Base-by-base conservation (phyloP, 1,140 invertebrate species). In the Stenopsyche tienmushanensis region DNA sequence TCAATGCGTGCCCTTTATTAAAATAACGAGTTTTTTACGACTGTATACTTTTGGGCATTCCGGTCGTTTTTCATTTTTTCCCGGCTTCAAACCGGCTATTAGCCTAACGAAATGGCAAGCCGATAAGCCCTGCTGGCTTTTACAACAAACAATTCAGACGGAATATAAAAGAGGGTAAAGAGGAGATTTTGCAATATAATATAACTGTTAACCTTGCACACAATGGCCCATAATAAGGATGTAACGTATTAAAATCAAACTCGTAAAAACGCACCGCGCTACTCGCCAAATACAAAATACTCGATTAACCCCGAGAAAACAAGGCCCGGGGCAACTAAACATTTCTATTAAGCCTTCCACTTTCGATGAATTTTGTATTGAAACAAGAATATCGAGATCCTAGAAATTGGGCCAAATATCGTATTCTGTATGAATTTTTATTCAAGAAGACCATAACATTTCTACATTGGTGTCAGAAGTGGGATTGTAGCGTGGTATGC, bases 21-120 rank as follows among this genome's bases (percentile, higher is more conserved):
- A 55, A 55, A 55, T 34, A 21, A 23, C 21, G 29, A 55, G 8
- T 23, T 49, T 55, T 55, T 55, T 55, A 39, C 52, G 52, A 55
- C 2, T 29, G 24, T 53, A 49, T 20, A 49, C 24, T 53, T 17
- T 3, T n/a, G 47, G 47, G 18, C 21, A 20, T 50, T 18, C 21
- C 26, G 26, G 52, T 20, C 52, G 26, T 55, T 55, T 17, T 34
- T 55, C 52, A 55, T 55, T 26, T 55, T 55, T 55, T 55, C 39
- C 29, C 18, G 17, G 47, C 17, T 49, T 49, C 15, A 49, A 49
- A 49, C 15, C 52, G 25, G 52, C 25, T 25, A 55, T 55, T 55
- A 55, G 52, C 29, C 52, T 15, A 20, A 17, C 52, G 24, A 39
- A 55, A 55, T 55, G 52, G 52, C 52, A 25, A 25, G 26, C 52